Conservation (phyloP, 1,140 invertebrate species). For the Calephelis virginiensis region DNA sequence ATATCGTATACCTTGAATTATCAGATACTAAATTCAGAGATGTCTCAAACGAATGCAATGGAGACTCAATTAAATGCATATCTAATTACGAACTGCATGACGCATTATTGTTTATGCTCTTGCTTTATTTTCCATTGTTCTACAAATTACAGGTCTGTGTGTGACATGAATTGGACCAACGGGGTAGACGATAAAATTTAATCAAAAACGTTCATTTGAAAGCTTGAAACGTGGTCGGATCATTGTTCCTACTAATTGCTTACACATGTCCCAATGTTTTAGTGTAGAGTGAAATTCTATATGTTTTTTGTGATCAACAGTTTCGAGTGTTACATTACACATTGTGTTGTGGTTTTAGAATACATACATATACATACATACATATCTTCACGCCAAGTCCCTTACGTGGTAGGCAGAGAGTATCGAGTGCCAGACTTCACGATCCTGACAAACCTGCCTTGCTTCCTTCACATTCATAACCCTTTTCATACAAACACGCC, state of each 20-base stretch:
- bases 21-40: neutral
- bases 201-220: slow-evolving; percentile 52
- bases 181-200: slow-evolving; percentile 64
- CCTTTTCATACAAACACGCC: no score
- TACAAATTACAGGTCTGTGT: slow-evolving; percentile 31
- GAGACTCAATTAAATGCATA: slow-evolving; percentile 13
- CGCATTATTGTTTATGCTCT: slow-evolving; percentile 11
- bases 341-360: no score
- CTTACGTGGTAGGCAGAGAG: no score
- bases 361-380: no score
- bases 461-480: no score
- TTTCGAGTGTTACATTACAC: neutral
- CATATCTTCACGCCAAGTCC: no score
- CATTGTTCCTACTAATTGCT: slow-evolving; percentile 60
- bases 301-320: neutral
- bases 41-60: slow-evolving; percentile 5
- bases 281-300: neutral
- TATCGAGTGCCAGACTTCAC: no score
- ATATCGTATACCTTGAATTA: no score
- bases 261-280: slow-evolving; percentile 44
- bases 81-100: slow-evolving; percentile 11
- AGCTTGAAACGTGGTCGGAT: slow-evolving; percentile 27
- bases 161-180: slow-evolving; percentile 50
- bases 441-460: no score
- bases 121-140: slow-evolving; percentile 19